These are phyloP conservation scores for Drosophila watanabei DNA, from an alignment of 1,140 invertebrate species.

Conservation along the genomic window DNA sequence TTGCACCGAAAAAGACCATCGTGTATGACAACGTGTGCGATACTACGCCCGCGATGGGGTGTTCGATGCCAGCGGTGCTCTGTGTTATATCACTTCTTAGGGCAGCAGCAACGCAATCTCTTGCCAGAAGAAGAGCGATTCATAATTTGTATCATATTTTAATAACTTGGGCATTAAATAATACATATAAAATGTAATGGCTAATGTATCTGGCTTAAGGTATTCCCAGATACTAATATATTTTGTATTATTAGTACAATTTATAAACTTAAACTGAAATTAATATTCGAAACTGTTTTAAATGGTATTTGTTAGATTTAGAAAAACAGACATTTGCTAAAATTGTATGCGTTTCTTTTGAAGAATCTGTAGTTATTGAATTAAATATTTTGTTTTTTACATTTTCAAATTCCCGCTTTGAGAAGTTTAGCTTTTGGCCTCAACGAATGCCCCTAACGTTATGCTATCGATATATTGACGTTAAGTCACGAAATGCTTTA, in stretches of 20 bases:
- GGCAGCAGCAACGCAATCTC: constrained; percentile 1
- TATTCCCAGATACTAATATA: background rate
- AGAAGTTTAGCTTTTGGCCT: background rate
- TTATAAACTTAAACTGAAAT: background rate
- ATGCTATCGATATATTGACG: background rate
- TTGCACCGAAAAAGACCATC: constrained; percentile 76
- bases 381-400: background rate
- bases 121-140: background rate
- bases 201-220: background rate
- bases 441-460: background rate
- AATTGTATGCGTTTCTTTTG: background rate
- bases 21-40: constrained; percentile 60
- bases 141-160: background rate
- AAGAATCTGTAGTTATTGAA: background rate
- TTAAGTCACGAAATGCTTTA: background rate
- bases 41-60: constrained; percentile 54
- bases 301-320: background rate
- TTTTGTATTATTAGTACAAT: background rate
- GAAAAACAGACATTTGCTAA: background rate
- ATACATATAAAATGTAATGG: background rate
- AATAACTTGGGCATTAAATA: background rate
- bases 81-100: constrained; percentile 37
- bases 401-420: background rate
- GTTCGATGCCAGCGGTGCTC: constrained; percentile 17
- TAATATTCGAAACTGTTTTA: background rate